Conservation (phyloP, 2,113 vertebrate species). For the Actenoides lindsayi region DNA sequence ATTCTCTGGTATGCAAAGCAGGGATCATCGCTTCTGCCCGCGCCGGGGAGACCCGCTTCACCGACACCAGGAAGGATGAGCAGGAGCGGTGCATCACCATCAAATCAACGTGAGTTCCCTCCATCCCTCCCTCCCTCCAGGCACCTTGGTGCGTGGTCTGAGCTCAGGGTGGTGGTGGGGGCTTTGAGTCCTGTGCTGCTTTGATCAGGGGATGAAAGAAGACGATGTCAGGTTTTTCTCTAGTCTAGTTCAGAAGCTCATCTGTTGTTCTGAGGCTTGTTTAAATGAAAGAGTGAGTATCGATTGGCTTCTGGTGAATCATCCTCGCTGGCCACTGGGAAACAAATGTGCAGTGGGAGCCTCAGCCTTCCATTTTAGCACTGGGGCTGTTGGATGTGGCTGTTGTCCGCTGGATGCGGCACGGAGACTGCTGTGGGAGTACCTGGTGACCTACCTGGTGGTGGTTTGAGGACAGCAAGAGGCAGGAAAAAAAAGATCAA, state of each 20-base stretch:
- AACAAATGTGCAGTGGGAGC: accelerated
- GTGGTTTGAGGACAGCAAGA: accelerated
- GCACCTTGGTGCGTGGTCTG: accelerated
- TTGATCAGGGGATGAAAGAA: background rate
- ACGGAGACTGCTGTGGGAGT: background rate
- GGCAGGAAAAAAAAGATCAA: background rate
- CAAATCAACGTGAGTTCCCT: constrained; percentile 98
- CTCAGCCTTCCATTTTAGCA: background rate
- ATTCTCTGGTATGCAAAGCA: constrained; percentile 96
- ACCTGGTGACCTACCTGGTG: accelerated
- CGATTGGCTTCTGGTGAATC: background rate
- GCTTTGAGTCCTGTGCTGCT: accelerated
- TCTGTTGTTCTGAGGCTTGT: accelerated
- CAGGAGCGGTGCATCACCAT: constrained; percentile 98
- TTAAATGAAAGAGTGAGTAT: background rate
- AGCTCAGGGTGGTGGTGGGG: background rate
- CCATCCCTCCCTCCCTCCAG: background rate
- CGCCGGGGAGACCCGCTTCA: constrained; percentile 94
- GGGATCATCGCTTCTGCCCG: constrained; percentile 93
- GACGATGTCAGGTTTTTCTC: accelerated
- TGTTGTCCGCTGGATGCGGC: accelerated
- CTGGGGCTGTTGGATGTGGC: accelerated
- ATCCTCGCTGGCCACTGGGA: accelerated
- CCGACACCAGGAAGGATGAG: constrained; percentile 94
- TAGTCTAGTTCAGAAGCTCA: background rate